A percentile compares a stretch with the other conserved stretches of the same genome.
Evolutionary conservation across 2,888 invertebrate genomes (phyloP).

Genomic region (Autographa pulchrina): DNA sequence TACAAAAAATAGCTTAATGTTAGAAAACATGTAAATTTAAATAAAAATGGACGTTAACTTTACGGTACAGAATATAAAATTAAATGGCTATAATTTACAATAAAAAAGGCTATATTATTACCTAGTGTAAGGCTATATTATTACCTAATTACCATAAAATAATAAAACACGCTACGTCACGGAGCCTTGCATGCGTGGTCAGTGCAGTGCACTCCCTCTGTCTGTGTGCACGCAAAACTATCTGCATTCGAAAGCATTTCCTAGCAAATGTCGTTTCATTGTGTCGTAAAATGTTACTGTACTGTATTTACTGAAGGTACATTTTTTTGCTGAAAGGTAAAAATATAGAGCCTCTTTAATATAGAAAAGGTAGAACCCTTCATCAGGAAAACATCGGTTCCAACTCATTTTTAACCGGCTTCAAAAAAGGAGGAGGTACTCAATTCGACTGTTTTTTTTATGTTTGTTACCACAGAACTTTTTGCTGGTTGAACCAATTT

Average conservation of each 20-base stretch:
- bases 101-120: slow-evolving; percentile 30
- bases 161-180: slow-evolving; percentile 51
- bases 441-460: no score
- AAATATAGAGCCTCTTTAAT: no score
- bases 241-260: slow-evolving; percentile 19
- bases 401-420: no score
- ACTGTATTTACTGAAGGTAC: not conserved
- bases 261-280: slow-evolving; percentile 6
- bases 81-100: not conserved
- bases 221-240: slow-evolving; percentile 16
- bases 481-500: no score
- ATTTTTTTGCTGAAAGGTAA: not conserved
- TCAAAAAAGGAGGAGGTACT: no score
- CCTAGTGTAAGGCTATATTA: slow-evolving; percentile 42
- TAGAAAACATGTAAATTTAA: not conserved
- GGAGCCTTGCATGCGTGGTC: slow-evolving; percentile 33
- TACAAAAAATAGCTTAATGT: not conserved
- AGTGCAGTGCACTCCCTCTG: slow-evolving; percentile 33
- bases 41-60: not conserved
- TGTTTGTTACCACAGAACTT: no score
- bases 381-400: no score
- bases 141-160: slow-evolving; percentile 58
- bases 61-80: not conserved
- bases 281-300: not conserved
- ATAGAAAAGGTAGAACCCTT: no score